Conservation (phyloP, 1,140 invertebrate species). For the Galendromus occidentalis region DNA sequence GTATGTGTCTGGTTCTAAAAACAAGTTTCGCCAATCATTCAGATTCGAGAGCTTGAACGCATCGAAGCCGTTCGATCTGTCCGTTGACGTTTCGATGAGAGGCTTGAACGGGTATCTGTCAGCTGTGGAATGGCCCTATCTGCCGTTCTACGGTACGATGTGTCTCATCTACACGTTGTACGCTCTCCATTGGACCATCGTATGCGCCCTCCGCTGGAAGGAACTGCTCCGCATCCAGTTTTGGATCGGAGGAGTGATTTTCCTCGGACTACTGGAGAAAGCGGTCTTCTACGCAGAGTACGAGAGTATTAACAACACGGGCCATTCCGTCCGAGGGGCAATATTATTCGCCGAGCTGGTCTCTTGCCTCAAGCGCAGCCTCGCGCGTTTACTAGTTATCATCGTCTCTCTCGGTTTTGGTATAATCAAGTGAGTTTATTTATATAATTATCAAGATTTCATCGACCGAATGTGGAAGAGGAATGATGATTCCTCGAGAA, state of each 20-base stretch:
- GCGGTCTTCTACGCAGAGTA: slow-evolving; percentile 79
- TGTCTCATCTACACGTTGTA: slow-evolving; percentile 61
- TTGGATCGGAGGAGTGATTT: slow-evolving; percentile 75
- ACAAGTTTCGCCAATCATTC: background rate
- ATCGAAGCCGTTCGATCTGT: slow-evolving; percentile 28
- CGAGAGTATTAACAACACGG: slow-evolving; percentile 51
- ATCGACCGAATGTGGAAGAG: background rate
- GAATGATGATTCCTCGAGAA: background rate
- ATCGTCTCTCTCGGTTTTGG: slow-evolving; percentile 84
- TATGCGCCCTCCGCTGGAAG: slow-evolving; percentile 67
- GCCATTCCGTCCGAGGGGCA: slow-evolving; percentile 40
- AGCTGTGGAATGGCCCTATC: slow-evolving; percentile 47
- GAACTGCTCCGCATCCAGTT: slow-evolving; percentile 81
- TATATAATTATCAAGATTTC: slow-evolving; percentile 19
- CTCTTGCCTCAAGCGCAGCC: slow-evolving; percentile 63
- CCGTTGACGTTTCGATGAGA: slow-evolving; percentile 41
- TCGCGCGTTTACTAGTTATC: slow-evolving; percentile 76
- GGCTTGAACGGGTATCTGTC: slow-evolving; percentile 47
- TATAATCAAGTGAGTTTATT: slow-evolving; percentile 60
- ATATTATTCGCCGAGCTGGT: slow-evolving; percentile 65
- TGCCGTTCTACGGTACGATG: slow-evolving; percentile 73
- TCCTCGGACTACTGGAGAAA: slow-evolving; percentile 39
- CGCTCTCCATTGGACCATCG: slow-evolving; percentile 57
- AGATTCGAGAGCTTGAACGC: background rate
- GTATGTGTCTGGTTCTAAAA: too few relatives aligned